These are phyloP conservation scores for Stomatorhinus ivindoensis DNA, from an alignment of 2,113 vertebrate species.

Conservation along the genomic window DNA sequence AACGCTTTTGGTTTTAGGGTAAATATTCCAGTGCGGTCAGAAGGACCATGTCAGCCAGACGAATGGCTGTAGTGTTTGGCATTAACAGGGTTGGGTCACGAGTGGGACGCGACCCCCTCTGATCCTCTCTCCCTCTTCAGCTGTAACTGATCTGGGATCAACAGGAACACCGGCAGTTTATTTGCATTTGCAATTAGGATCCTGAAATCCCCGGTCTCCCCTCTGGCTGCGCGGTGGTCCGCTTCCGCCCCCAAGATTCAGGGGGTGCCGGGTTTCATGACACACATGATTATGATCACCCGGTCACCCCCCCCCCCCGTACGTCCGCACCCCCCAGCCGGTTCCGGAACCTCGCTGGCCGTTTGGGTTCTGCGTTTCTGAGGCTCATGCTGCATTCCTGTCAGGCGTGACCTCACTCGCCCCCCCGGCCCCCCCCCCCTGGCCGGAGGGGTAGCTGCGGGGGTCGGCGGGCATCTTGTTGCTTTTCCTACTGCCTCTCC, in stretches of 20 bases:
- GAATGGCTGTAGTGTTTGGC: not conserved
- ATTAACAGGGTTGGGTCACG: not conserved
- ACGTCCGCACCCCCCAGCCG: not conserved
- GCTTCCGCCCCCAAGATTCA: not conserved
- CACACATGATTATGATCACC: not conserved
- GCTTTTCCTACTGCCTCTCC: not conserved
- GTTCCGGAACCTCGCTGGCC: not conserved
- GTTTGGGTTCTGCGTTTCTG: not conserved
- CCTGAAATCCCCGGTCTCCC: conserved; percentile 5
- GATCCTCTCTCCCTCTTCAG: conserved; percentile 15
- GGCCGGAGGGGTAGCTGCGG: not conserved
- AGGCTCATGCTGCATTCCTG: not conserved
- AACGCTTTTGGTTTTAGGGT: not conserved
- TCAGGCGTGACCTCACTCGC: not conserved
- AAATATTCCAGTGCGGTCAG: not conserved
- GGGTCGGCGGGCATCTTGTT: not conserved
- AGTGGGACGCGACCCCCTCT: not conserved
- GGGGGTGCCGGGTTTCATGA: not conserved
- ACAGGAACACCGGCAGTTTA: conserved; percentile 4
- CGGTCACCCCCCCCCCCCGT: not conserved
- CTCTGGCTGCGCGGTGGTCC: not conserved
- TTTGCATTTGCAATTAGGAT: conserved; percentile 19
- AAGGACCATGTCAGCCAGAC: not conserved
- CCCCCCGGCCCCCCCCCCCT: not conserved
- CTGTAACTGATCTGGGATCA: conserved; percentile 15